Evolutionary conservation across 2,797 vertebrate genomes (phyloP).

Genomic region (Chrysolophus pictus): DNA sequence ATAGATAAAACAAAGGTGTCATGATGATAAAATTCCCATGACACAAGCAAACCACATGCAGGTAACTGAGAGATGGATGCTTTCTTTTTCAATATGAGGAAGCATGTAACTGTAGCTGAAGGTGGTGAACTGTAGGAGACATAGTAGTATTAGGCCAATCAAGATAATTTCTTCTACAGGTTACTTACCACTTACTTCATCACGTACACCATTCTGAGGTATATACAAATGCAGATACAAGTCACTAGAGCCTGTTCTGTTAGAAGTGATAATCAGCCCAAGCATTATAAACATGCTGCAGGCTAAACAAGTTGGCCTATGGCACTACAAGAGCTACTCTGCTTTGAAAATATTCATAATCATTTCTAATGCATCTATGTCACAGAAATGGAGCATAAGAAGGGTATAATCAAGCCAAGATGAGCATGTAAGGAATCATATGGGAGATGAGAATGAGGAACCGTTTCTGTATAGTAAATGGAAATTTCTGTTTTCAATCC

Average conservation of each 20-base stretch:
- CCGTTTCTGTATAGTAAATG: neutral
- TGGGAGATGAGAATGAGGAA: neutral
- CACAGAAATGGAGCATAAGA: neutral
- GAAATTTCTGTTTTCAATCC: slow-evolving; percentile 22
- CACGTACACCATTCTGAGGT: neutral
- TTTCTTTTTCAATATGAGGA: neutral
- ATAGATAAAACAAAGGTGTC: neutral
- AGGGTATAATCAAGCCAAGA: slow-evolving; percentile 1
- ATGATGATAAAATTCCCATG: neutral
- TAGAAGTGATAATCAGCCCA: slow-evolving; percentile 49
- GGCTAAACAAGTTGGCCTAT: slow-evolving; percentile 60
- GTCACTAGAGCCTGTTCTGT: slow-evolving; percentile 46
- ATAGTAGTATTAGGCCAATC: neutral
- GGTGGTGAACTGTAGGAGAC: neutral
- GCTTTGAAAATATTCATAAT: slow-evolving; percentile 50
- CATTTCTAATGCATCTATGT: neutral
- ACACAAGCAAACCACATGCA: neutral
- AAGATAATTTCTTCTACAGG: neutral
- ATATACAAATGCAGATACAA: slow-evolving; percentile 25
- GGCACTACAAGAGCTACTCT: slow-evolving; percentile 33
- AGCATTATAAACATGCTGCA: slow-evolving; percentile 38
- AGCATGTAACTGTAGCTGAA: neutral
- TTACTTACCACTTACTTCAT: slow-evolving; percentile 19
- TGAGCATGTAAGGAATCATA: slow-evolving; percentile 36
- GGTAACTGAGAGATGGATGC: neutral